phyloP scores from a whole-genome alignment of 2,113 vertebrate species.

The Orycteropus afer region DNA sequence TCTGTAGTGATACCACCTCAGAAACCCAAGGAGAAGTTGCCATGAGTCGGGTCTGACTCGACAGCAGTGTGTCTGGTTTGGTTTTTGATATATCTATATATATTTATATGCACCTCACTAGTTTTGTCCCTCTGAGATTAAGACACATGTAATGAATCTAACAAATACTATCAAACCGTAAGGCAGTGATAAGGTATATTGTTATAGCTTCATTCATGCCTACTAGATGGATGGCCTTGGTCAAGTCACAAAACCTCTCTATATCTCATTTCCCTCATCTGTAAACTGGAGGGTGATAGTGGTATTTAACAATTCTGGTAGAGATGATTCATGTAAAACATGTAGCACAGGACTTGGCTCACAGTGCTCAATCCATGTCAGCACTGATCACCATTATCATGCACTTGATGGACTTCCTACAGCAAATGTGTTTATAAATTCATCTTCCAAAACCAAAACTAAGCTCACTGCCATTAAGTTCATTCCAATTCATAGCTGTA shows the following conservation, averaged over 20 bases:
- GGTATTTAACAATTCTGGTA: not conserved
- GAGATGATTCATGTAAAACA: not conserved
- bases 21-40: no score
- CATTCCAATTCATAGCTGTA: no score
- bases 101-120: no score
- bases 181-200: not conserved
- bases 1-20: no score
- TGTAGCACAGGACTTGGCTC: not conserved
- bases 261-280: not conserved
- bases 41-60: no score
- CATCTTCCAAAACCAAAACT: no score
- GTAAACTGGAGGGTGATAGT: not conserved
- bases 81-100: no score
- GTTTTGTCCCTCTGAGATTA: no score
- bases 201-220: not conserved
- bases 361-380: not conserved
- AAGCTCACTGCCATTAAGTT: no score
- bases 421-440: not conserved
- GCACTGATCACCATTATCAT: not conserved
- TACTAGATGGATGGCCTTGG: no score
- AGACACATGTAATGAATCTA: not conserved
- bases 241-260: not conserved
- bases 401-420: not conserved
- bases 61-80: no score
- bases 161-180: not conserved